Conservation (phyloP, 2,888 invertebrate genomes). For the Nymphalis urticae region DNA sequence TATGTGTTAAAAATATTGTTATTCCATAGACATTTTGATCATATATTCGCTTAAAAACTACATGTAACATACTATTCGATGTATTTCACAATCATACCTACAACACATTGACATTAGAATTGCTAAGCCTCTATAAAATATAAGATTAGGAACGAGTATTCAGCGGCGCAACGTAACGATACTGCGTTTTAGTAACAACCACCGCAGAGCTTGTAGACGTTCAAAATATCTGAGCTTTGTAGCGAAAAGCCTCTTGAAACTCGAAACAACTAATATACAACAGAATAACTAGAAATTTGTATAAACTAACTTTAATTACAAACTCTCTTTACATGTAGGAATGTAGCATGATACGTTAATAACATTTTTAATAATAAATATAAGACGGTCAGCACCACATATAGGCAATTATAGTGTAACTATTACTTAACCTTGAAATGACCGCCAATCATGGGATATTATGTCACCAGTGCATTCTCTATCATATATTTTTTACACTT, state of each 20-base stretch:
- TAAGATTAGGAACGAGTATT: slow-evolving; percentile 6
- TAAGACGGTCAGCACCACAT: too few relatives aligned
- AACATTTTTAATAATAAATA: too few relatives aligned
- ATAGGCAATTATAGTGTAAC: too few relatives aligned
- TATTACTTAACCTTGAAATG: too few relatives aligned
- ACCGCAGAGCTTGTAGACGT: slow-evolving; percentile 45
- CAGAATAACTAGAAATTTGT: not conserved
- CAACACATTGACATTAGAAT: not conserved
- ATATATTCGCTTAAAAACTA: too few relatives aligned
- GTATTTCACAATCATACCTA: not conserved
- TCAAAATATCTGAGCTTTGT: slow-evolving; percentile 61
- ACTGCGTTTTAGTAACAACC: slow-evolving; percentile 27
- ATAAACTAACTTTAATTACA: not conserved
- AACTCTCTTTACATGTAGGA: not conserved
- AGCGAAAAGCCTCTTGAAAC: slow-evolving; percentile 57
- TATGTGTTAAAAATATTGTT: too few relatives aligned
- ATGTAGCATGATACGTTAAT: too few relatives aligned
- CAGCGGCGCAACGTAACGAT: not conserved
- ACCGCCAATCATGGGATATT: too few relatives aligned
- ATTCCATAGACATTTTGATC: too few relatives aligned
- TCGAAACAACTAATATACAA: not conserved
- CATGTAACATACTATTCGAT: too few relatives aligned
- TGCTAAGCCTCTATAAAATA: slow-evolving; percentile 3
- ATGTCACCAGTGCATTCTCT: too few relatives aligned
- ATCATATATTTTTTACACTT: too few relatives aligned